Percentiles rank a stretch among this genome's conserved stretches.
phyloP scores from a whole-genome alignment of 2,797 vertebrate genomes.

The Meda fulgida region DNA sequence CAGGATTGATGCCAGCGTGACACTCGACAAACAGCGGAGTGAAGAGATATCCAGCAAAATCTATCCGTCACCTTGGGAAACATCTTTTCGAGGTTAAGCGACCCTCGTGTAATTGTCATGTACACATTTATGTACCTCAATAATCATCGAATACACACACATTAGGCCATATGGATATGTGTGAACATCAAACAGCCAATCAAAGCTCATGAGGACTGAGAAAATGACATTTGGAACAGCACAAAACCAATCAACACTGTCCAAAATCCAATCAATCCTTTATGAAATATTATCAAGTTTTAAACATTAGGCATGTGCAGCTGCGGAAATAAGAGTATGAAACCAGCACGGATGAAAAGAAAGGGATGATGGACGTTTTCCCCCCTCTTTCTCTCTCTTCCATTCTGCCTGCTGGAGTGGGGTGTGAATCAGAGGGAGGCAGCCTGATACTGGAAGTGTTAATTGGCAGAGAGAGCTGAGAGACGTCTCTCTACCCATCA shows the following conservation, averaged over 20 bases:
- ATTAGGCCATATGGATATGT: constrained; percentile 33
- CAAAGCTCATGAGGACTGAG: neutral
- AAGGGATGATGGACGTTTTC: neutral
- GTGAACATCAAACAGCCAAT: constrained; percentile 40
- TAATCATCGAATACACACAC: constrained; percentile 19
- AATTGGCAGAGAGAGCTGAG: constrained; percentile 91
- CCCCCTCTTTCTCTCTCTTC: constrained; percentile 37
- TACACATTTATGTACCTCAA: constrained; percentile 38
- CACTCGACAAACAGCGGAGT: neutral
- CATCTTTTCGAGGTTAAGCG: neutral
- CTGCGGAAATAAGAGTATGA: neutral
- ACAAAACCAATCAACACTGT: neutral
- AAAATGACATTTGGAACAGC: neutral
- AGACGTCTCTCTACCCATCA: constrained; percentile 80
- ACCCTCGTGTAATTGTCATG: neutral
- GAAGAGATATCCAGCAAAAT: neutral
- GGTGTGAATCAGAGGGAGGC: constrained; percentile 79
- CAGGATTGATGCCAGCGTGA: neutral
- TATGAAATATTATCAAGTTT: neutral
- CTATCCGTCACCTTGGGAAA: neutral
- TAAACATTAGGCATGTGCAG: constrained; percentile 5
- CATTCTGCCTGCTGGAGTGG: constrained; percentile 39
- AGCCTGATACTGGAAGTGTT: constrained; percentile 90
- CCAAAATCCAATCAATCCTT: neutral
- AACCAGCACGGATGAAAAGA: neutral